These are phyloP conservation scores for Sphinx pinastri DNA, from an alignment of 2,888 invertebrate species.

Conservation along the genomic window DNA sequence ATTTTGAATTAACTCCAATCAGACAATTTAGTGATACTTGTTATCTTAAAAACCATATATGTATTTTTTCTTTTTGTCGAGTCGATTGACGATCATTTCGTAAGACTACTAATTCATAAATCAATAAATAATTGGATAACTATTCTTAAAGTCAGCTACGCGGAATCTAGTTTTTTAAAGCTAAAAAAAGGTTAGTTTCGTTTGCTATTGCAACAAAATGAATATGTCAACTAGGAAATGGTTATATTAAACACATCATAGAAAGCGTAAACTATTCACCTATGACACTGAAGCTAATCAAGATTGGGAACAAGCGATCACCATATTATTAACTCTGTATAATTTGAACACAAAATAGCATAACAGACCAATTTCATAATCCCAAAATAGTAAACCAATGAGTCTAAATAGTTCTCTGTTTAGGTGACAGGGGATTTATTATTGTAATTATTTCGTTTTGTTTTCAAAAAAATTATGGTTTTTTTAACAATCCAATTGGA, in stretches of 20 bases:
- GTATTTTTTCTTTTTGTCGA: no score
- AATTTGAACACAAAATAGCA: conserved; percentile 13
- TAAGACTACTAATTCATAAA: no score
- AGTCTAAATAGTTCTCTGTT: neutral
- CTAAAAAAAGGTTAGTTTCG: neutral
- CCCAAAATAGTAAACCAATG: neutral
- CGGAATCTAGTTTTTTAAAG: neutral
- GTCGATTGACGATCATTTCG: no score
- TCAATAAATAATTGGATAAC: no score
- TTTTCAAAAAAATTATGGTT: neutral
- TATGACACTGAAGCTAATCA: conserved; percentile 30
- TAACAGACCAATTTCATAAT: conserved; percentile 14
- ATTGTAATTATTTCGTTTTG: neutral
- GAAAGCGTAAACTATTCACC: conserved; percentile 29
- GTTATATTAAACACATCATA: conserved; percentile 11
- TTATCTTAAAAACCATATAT: no score
- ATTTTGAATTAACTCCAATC: no score
- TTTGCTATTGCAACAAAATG: neutral
- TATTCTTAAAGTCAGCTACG: neutral
- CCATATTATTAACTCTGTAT: conserved; percentile 24
- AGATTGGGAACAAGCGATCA: conserved; percentile 27
- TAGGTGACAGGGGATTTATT: neutral
- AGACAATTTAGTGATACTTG: no score
- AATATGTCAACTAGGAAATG: conserved; percentile 22
- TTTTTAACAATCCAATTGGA: neutral